Conservation (phyloP, 2,888 invertebrate genomes). For the Eupeodes luniger region DNA sequence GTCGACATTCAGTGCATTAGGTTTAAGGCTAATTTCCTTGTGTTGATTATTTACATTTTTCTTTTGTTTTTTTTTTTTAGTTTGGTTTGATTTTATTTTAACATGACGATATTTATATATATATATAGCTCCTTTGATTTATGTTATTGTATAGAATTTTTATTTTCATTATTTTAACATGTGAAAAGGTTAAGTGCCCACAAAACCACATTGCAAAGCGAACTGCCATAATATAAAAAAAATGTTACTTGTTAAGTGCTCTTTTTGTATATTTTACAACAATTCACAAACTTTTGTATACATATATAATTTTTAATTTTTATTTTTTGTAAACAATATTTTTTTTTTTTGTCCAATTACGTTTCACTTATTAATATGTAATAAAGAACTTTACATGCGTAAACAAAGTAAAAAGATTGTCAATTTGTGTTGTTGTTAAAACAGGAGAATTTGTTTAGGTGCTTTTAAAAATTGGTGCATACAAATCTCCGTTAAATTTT, state of each 20-base stretch:
- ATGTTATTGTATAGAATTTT: constrained; percentile 16
- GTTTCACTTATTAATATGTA: constrained; percentile 61
- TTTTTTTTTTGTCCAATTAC: constrained; percentile 44
- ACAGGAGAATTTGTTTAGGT: too few species aligned
- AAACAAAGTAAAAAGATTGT: not conserved
- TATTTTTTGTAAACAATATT: constrained; percentile 62
- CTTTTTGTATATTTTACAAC: constrained; percentile 82
- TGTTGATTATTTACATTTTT: constrained; percentile 55
- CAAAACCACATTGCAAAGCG: constrained; percentile 67
- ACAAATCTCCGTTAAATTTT: too few species aligned
- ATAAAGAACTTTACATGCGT: constrained; percentile 66
- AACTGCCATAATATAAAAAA: constrained; percentile 72
- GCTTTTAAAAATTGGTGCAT: too few species aligned
- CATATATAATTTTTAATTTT: constrained; percentile 43
- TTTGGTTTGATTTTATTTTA: constrained; percentile 59
- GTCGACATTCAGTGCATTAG: constrained; percentile 64
- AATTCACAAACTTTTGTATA: constrained; percentile 73
- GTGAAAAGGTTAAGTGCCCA: constrained; percentile 51
- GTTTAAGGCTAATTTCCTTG: constrained; percentile 69
- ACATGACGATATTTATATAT: constrained; percentile 47
- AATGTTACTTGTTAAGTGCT: constrained; percentile 80
- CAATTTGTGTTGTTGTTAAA: too few species aligned
- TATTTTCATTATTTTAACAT: constrained; percentile 35
- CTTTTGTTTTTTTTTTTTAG: constrained; percentile 3
- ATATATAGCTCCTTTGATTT: constrained; percentile 52